Conservation (phyloP, 2,888 invertebrate species). For the Drosophila peninsularis region DNA sequence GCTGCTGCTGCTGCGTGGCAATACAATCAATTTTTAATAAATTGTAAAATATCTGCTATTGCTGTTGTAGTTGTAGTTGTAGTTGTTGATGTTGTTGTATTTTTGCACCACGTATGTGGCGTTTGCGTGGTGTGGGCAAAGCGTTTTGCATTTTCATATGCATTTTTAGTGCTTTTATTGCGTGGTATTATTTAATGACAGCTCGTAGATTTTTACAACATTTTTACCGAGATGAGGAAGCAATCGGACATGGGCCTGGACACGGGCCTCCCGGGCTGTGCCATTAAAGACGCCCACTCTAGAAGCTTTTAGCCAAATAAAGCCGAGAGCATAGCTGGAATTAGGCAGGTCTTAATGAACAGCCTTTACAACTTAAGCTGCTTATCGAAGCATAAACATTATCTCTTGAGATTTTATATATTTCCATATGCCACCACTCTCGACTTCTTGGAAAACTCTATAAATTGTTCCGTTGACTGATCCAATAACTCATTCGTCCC, state of each 20-base stretch:
- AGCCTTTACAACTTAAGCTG: constrained; percentile 12
- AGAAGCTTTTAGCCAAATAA: constrained; percentile 16
- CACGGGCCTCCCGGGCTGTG: constrained; percentile 10
- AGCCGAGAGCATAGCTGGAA: background rate
- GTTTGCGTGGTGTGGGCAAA: constrained; percentile 50
- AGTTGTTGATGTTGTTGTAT: constrained; percentile 26
- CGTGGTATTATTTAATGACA: constrained; percentile 74
- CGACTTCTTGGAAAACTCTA: background rate
- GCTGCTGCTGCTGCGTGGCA: constrained; percentile 66
- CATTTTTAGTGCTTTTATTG: constrained; percentile 61
- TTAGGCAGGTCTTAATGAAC: background rate
- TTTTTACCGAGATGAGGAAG: constrained; percentile 49
- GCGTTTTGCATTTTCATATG: constrained; percentile 74
- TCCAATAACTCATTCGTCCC: constrained; percentile 24
- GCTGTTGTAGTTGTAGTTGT: too few relatives aligned
- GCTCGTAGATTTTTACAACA: constrained; percentile 48
- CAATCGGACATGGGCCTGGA: constrained; percentile 17
- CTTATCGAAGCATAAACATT: constrained; percentile 6
- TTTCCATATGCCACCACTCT: background rate
- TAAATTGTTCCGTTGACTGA: constrained; percentile 19
- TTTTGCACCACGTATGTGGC: constrained; percentile 14
- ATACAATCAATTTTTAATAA: constrained; percentile 78
- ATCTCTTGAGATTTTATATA: background rate
- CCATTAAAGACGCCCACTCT: constrained; percentile 12
- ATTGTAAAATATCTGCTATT: constrained; percentile 65